Percentiles rank a stretch among this genome's conserved stretches.
Evolutionary conservation across 2,113 vertebrate species (phyloP).

Genomic region (Lamprologus lemairii): DNA sequence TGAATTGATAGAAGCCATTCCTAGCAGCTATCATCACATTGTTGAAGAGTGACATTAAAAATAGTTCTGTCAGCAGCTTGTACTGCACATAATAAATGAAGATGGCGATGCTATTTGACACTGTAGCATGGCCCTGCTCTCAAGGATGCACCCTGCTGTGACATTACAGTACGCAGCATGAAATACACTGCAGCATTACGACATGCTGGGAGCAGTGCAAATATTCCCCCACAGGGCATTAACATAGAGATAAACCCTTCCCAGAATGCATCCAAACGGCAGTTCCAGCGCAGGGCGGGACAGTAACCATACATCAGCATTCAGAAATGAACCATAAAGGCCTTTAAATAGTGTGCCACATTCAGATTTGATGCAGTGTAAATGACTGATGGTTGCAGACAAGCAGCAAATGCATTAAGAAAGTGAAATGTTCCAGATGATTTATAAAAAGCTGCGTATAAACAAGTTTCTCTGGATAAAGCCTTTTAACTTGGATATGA

Average conservation of each 20-base stretch:
- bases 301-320: background rate
- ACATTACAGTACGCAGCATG: constrained; percentile 26
- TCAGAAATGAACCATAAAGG: background rate
- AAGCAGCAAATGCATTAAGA: background rate
- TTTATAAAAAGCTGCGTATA: background rate
- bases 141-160: background rate
- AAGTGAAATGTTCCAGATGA: background rate
- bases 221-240: constrained; percentile 21
- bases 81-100: background rate
- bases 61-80: constrained; percentile 2
- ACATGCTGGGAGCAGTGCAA: background rate
- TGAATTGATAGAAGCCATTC: background rate
- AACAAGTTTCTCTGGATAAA: background rate
- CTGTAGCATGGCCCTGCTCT: background rate
- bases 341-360: background rate
- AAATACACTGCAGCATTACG: constrained; percentile 11
- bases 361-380: background rate
- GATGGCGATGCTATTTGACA: background rate
- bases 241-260: constrained; percentile 22
- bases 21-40: background rate
- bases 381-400: background rate
- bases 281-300: background rate
- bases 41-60: background rate
- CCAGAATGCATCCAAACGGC: background rate
- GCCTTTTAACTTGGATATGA: background rate